Base-by-base conservation (phyloP, 2,113 vertebrate species). In the Strix uralensis region DNA sequence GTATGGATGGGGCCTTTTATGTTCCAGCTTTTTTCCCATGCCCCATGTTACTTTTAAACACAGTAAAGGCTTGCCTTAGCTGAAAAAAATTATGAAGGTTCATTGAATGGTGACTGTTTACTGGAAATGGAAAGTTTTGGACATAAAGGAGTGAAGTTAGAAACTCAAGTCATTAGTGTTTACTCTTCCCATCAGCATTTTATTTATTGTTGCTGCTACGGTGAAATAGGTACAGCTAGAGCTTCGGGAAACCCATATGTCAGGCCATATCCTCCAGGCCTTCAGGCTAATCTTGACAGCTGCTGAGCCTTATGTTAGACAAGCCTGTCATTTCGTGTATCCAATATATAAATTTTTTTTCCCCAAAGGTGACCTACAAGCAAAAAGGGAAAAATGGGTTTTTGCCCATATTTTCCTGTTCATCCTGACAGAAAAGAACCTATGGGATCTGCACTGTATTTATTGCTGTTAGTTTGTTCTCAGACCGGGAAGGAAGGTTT, bases 291-390 rank as follows among this genome's bases (percentile, higher is more conserved):
- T 84, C 77, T 69, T 94, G 36, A 36, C 96, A 97, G 94, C 88
- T 96, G 92, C 83, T 89, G 81, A 73, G 47, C 90, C 91, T 94
- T 96, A 95, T 75, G 86, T 94, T 75, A 87, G 92, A 92, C 86
- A 96, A 87, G 61, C 13, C 86, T 94, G 83, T 85, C 77, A 92
- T 79, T 96, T 81, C 9, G 15, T 54, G 42, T 73, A 89, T 65
- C 52, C 77, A 78, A 54, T 52, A 84, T 4, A 46, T 57, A 55
- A 4, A 13, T 18, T 61, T 54, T 73, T 69, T 49, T 47, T 9
- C 2, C 34, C 32, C 25, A 75, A 82, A 95, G 91, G 83, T 96
- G 83, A 92, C 83, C 86, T 87, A 85, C 38, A 85, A 94, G 32
- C 67, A 29, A 81, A 94, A 91, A 26, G 42, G 67, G 49, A 79